Evolutionary conservation across 35 echinoderm and acorn worm species (phyloP).

Genomic region (Lytechinus variegatus): DNA sequence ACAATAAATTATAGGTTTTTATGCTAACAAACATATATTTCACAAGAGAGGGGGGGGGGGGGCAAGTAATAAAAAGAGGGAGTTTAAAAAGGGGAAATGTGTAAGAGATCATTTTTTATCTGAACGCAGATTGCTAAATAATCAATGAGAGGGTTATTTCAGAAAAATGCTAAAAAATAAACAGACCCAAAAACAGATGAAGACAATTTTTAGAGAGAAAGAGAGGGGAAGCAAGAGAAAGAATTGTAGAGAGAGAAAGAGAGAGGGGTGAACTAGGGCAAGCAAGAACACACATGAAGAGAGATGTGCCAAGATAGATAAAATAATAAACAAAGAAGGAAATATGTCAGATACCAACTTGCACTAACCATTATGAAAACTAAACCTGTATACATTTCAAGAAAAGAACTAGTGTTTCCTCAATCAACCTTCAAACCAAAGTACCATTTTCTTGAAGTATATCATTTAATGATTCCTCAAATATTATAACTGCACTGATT

Average conservation of each 20-base stretch:
- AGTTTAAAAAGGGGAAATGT: background rate
- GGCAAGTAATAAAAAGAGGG: background rate
- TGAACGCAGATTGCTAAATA: too few relatives aligned
- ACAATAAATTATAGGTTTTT: background rate
- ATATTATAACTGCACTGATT: too few relatives aligned
- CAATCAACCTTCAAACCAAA: background rate
- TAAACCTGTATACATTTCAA: background rate
- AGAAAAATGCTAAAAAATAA: too few relatives aligned
- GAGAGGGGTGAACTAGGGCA: background rate
- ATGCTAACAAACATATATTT: background rate
- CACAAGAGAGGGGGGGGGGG: background rate
- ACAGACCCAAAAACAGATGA: too few relatives aligned
- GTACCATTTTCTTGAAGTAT: too few relatives aligned
- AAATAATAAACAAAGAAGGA: too few relatives aligned
- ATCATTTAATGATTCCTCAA: too few relatives aligned
- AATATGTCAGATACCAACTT: too few relatives aligned
- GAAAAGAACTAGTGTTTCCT: background rate
- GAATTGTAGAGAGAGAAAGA: background rate
- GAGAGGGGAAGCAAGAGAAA: background rate
- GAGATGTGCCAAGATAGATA: background rate
- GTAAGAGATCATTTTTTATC: too few relatives aligned
- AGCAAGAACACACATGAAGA: background rate
- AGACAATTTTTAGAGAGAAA: background rate
- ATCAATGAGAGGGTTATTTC: too few relatives aligned
- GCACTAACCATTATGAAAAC: too few relatives aligned